Base-by-base conservation (phyloP, 2,113 vertebrate genomes). In the Zosterops lateralis region DNA sequence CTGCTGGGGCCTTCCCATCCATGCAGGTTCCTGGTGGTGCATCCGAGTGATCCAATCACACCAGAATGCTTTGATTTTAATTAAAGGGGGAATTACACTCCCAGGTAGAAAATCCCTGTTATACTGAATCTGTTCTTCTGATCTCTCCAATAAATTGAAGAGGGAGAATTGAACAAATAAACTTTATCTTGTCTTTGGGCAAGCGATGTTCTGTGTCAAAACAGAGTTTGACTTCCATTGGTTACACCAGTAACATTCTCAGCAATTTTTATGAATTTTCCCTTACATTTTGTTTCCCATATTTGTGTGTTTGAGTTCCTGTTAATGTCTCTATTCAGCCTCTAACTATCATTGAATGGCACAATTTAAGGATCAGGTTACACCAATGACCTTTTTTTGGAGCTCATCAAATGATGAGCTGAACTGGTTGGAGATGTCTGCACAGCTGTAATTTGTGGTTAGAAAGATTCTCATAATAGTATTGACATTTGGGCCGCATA, bases 21-120 rank as follows among this genome's bases (percentile, higher is more conserved):
- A 7, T 71, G n/a, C 61, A 53, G 80, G 13, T 76, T 92, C 66
- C 89, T 85, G 40, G 6, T 42, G 54, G n/a, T 79, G 70, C 87
- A 29, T 54, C 82, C 1, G 8, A 64, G 31, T 56, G 81, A 77
- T 68, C 67, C 60, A 22, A 73, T 51, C 82, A 11, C 84, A 51
- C 12, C 80, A 84, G 93, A 96, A 92, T 90, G 86, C 89, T 97
- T 96, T 96, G 92, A 92, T 96, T 96, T 84, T 65, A 81, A 91
- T 92, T 26, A 70, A 75, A 88, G 61, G 87, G 84, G 84, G 85
- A 89, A 92, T 91, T 89, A 72, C 93, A 38, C 83, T 87, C 67
- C 92, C 36, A 17, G 38, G 53, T 3, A 94, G 78, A 92, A 92
- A 94, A 89, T 44, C 84, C 89, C 42, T 72, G 1, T 50, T 81